Conservation (phyloP, 1,140 invertebrate genomes). For the Trichonephila clavipes region DNA sequence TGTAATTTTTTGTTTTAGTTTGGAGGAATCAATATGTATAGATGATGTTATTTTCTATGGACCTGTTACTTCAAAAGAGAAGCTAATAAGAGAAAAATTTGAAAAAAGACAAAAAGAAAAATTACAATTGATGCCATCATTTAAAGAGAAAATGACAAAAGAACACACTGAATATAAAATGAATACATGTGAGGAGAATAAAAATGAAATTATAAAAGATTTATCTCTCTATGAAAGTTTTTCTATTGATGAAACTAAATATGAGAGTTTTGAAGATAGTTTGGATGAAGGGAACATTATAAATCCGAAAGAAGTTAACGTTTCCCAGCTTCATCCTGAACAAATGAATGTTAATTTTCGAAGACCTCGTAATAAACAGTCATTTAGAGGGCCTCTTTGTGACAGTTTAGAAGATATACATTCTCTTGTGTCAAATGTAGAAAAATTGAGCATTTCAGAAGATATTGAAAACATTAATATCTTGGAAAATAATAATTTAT, state of each 20-base stretch:
- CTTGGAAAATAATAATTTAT: conserved; percentile 14
- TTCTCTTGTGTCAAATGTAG: conserved; percentile 63
- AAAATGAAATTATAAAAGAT: conserved; percentile 2
- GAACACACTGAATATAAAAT: background rate
- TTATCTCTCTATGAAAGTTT: conserved; percentile 46
- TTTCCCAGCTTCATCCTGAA: background rate
- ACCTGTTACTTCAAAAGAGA: conserved; percentile 14
- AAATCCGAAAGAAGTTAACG: conserved; percentile 3
- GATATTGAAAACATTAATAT: conserved; percentile 52
- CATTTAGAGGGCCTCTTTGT: background rate
- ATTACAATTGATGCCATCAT: background rate
- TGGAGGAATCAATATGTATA: background rate
- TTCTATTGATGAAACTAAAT: conserved; percentile 51
- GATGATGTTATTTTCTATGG: conserved; percentile 52
- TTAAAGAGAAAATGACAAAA: background rate
- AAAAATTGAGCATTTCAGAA: conserved; percentile 54
- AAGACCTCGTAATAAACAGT: background rate
- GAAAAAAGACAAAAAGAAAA: background rate
- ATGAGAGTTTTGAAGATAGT: conserved; percentile 72
- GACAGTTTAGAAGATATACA: conserved; percentile 69
- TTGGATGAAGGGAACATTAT: conserved; percentile 42
- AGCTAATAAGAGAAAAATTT: background rate
- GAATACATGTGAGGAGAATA: background rate
- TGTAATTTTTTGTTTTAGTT: conserved; percentile 4
- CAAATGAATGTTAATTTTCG: background rate